Percentiles rank a stretch among this genome's conserved stretches.
These are phyloP conservation scores for Leptoteleia sp. DNA, from an alignment of 1,140 invertebrate genomes.

Conservation along the genomic window DNA sequence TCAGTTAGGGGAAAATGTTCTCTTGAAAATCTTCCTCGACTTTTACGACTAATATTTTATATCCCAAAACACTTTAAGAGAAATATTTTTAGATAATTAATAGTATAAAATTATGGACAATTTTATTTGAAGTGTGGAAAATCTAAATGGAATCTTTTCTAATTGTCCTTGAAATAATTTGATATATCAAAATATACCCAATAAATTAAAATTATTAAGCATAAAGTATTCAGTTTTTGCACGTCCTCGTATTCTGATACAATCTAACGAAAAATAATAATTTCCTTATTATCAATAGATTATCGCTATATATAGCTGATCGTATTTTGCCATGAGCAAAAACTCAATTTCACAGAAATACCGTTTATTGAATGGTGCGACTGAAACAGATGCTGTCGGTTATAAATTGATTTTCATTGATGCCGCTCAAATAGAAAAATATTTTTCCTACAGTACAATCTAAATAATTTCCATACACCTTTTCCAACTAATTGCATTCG, in stretches of 20 bases:
- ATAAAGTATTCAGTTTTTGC: too few relatives aligned
- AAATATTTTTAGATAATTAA: too few relatives aligned
- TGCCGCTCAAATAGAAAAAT: not conserved
- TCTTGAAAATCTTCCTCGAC: constrained; percentile 19
- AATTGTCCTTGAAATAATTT: too few relatives aligned
- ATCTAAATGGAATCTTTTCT: too few relatives aligned
- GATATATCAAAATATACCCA: too few relatives aligned
- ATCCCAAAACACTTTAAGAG: constrained; percentile 1
- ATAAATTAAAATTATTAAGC: too few relatives aligned
- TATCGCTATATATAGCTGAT: constrained; percentile 22
- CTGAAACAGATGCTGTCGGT: constrained; percentile 3
- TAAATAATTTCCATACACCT: too few relatives aligned
- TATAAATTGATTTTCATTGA: constrained; percentile 25
- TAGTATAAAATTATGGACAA: too few relatives aligned
- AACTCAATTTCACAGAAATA: constrained; percentile 22
- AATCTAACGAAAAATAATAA: not conserved
- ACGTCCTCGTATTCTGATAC: too few relatives aligned
- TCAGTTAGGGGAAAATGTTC: constrained; percentile 6
- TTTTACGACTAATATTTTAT: constrained; percentile 30
- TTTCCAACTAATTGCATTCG: too few relatives aligned
- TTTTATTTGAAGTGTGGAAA: too few relatives aligned
- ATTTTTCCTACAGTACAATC: too few relatives aligned
- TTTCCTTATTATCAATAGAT: not conserved
- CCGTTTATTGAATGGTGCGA: constrained; percentile 8
- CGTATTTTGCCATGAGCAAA: constrained; percentile 16